Percentiles rank a stretch among this genome's conserved stretches.
Evolutionary conservation across 2,113 vertebrate genomes (phyloP).

Genomic region (Calidris pygmaea): DNA sequence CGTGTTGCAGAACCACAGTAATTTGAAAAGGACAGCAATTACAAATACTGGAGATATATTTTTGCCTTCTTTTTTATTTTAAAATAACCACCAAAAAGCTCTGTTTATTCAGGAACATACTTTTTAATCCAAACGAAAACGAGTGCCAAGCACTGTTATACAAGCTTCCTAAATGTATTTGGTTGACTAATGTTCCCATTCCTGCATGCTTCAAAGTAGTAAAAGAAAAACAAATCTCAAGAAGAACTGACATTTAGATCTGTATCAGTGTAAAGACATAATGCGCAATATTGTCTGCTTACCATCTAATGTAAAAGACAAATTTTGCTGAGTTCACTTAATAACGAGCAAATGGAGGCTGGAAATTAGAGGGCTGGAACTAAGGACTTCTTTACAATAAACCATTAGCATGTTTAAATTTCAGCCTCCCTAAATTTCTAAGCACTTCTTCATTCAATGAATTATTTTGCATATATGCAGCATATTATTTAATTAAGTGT

Average conservation of each 20-base stretch:
- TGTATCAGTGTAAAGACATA: conserved; percentile 27
- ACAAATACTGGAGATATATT: background rate
- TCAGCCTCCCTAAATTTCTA: background rate
- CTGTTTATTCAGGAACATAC: background rate
- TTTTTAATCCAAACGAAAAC: conserved; percentile 4
- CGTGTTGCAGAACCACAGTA: background rate
- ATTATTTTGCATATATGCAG: conserved; percentile 16
- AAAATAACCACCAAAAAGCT: conserved; percentile 19
- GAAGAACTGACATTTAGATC: conserved; percentile 32
- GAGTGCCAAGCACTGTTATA: conserved; percentile 50
- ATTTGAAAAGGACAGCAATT: background rate
- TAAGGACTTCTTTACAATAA: background rate
- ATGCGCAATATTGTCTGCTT: background rate
- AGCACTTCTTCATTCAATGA: background rate
- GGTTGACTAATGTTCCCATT: conserved; percentile 51
- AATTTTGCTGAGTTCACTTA: conserved; percentile 26
- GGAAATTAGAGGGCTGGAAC: conserved; percentile 19
- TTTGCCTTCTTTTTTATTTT: background rate
- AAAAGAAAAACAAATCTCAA: conserved; percentile 32
- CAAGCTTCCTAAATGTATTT: conserved; percentile 66
- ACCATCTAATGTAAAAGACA: conserved; percentile 27
- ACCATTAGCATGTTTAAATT: background rate
- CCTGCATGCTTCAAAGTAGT: conserved; percentile 25
- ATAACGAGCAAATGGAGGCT: background rate
- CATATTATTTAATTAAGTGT: background rate